Conservation (phyloP, 2,797 vertebrate genomes). For the Hippopotamyrus pictus region DNA sequence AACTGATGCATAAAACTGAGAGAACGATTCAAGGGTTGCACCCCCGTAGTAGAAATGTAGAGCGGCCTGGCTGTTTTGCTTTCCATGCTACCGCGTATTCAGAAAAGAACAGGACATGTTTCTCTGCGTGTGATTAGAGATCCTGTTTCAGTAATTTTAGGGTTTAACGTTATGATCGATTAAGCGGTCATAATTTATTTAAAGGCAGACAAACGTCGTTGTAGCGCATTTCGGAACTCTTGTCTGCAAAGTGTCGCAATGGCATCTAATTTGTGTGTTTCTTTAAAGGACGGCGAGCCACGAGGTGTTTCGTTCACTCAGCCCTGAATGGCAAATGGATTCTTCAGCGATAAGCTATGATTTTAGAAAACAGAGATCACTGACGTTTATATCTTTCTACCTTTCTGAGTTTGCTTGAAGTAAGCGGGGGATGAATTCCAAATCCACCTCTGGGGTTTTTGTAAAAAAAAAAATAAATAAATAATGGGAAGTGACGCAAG, state of each 20-base stretch:
- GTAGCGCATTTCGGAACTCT: background rate
- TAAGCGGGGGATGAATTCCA: background rate
- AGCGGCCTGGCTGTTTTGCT: slow-evolving; percentile 31
- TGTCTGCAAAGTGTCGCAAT: background rate
- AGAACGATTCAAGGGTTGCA: slow-evolving; percentile 21
- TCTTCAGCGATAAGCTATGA: slow-evolving; percentile 1
- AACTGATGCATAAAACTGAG: slow-evolving; percentile 33
- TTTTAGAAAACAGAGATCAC: background rate
- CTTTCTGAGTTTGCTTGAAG: slow-evolving; percentile 8
- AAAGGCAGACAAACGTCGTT: background rate
- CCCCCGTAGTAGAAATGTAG: slow-evolving; percentile 30
- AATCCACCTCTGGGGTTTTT: slow-evolving; percentile 20
- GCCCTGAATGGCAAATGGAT: slow-evolving; percentile 1
- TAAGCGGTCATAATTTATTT: background rate
- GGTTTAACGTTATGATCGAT: background rate
- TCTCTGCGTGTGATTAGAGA: slow-evolving; percentile 1
- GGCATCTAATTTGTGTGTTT: background rate
- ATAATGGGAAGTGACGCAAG: slow-evolving; percentile 4
- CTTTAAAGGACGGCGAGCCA: background rate
- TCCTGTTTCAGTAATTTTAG: slow-evolving; percentile 3
- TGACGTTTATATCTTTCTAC: background rate
- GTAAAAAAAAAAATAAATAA: background rate
- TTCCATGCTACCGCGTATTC: slow-evolving; percentile 20
- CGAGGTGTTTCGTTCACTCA: background rate
- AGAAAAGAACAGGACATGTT: slow-evolving; percentile 38